Evolutionary conservation across 2,113 vertebrate genomes (phyloP), one percentile per base, ranked within the genome.

Genomic region (Machaerirhynchus nigripectus): DNA sequence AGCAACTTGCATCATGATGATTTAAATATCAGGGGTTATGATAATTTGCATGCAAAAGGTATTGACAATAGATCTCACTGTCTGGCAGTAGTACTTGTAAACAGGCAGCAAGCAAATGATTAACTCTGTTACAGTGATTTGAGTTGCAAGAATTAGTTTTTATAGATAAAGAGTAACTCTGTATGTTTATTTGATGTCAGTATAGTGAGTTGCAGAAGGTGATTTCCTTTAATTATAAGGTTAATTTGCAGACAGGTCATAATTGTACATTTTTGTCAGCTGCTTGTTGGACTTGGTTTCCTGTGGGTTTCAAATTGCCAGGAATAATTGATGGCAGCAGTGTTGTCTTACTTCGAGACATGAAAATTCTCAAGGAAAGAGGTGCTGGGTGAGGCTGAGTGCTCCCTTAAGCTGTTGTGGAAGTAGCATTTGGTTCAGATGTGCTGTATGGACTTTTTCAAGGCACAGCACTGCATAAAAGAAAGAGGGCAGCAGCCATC

Each of bases 401-500:
- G 23, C 86, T 87, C 20, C 33, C 37, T 60, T 59, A 23, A 56
- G 60, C n/a, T 71, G 3, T 18, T 81, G 47, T 42, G 33, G n/a
- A 61, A 60, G 47, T 2, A 63, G 46, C 13, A 15, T 28, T 79
- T 57, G 70, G 11, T 65, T 82, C 63, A n/a, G 13, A 27, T 57
- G n/a, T 50, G 35, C 52, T 27, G 0, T 22, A 3, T 37, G 44
- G 31, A 35, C 9, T 37, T 77, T 55, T 69, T 71, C 33, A 47
- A 70, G 47, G 11, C n/a, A n/a, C 49, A 47, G 42, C 87, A 21
- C 55, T 84, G 50, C 64, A 11, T 68, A 4, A 73, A 77, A 90
- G 93, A 40, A 87, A 94, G 92, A 93, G 92, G 96, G 92, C 93
- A 94, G 96, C 92, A 96, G 14, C 7, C 47, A 59, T 55, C 85